Conservation (phyloP, 2,888 invertebrate species). For the Brachyptera putata region DNA sequence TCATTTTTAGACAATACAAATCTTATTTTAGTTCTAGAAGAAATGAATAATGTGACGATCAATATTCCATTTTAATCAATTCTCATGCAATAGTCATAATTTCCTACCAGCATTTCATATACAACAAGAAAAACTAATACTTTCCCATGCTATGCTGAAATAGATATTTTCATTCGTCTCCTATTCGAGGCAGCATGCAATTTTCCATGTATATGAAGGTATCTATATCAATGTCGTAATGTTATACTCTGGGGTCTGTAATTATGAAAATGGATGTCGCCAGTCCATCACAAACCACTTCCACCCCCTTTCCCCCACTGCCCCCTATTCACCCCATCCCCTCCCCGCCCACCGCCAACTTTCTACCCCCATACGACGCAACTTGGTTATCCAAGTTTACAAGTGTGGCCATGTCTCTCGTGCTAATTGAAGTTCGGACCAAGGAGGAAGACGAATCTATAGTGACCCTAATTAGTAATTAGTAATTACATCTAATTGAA, state of each 20-base stretch:
- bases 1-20: no score
- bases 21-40: no score
- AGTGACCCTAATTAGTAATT: conserved; percentile 32
- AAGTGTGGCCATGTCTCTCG: conserved; percentile 22
- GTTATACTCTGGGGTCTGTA: not conserved
- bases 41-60: no score
- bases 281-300: conserved; percentile 35
- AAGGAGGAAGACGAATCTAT: conserved; percentile 30
- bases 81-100: no score
- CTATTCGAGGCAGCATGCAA: no score
- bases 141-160: no score
- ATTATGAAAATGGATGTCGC: conserved; percentile 35
- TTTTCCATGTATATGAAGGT: no score
- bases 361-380: conserved; percentile 27
- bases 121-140: no score
- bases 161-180: no score
- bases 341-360: conserved; percentile 21
- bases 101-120: no score
- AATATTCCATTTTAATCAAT: no score
- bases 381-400: conserved; percentile 29
- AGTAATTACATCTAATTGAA: conserved; percentile 29
- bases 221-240: no score
- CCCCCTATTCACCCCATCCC: conserved; percentile 27
- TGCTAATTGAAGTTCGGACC: conserved; percentile 22
- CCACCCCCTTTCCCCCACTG: conserved; percentile 27